Conservation (phyloP, 2,113 vertebrate genomes). For the Bettongia penicillata region DNA sequence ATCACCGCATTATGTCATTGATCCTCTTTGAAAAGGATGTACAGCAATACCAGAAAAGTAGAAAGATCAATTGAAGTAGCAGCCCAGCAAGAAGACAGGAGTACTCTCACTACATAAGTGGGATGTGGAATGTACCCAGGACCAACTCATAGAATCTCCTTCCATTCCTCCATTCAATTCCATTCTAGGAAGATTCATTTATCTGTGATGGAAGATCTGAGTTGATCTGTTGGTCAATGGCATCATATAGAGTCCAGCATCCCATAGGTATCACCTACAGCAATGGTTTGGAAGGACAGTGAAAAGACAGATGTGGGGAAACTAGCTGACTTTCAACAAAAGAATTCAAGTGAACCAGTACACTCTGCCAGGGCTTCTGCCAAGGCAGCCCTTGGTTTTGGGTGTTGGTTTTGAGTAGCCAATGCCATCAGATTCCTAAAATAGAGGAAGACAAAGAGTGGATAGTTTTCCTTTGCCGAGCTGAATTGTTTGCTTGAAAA, state of each 20-base stretch:
- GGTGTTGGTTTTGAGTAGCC: background rate
- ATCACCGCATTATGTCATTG: background rate
- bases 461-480: background rate
- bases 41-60: background rate
- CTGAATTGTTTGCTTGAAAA: background rate
- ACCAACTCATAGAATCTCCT: background rate
- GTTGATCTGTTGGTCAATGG: background rate
- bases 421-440: background rate
- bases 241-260: background rate
- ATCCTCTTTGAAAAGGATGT: background rate
- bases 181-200: background rate
- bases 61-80: background rate
- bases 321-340: background rate
- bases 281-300: background rate
- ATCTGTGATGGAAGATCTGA: background rate
- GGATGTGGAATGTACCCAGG: background rate
- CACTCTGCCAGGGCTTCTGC: background rate
- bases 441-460: background rate
- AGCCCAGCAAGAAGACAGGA: background rate
- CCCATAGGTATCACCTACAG: background rate
- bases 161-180: background rate
- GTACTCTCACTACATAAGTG: background rate
- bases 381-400: background rate
- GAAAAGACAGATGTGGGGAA: background rate
- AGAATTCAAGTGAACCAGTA: background rate